These are phyloP conservation scores for Callaeas wilsoni DNA, from an alignment of 2,113 vertebrate species.

Conservation along the genomic window DNA sequence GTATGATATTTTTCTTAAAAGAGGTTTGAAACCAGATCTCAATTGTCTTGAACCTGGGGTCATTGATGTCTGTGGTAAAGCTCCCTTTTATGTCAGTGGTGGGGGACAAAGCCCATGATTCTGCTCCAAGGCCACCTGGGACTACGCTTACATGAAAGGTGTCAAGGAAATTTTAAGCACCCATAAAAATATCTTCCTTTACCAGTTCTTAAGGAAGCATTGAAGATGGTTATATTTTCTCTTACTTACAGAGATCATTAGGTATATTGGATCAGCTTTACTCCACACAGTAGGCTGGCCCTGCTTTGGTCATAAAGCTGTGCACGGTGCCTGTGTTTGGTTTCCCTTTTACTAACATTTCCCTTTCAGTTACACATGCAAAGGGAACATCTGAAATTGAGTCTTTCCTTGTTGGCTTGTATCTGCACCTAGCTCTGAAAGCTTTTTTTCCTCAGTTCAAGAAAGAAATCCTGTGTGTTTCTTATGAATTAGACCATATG, in stretches of 20 bases:
- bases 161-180: background rate
- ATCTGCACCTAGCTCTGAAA: background rate
- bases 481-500: background rate
- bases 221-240: background rate
- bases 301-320: background rate
- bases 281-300: background rate
- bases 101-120: background rate
- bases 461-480: background rate
- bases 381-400: background rate
- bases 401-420: background rate
- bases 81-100: background rate
- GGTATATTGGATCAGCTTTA: constrained; percentile 9
- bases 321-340: background rate
- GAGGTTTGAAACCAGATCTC: background rate
- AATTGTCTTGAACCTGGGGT: background rate
- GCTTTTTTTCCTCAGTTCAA: background rate
- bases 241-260: background rate
- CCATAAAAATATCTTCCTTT: background rate
- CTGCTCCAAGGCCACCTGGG: background rate
- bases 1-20: background rate
- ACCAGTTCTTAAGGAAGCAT: background rate
- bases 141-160: background rate
- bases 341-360: constrained; percentile 19
- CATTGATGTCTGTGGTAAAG: background rate
- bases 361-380: background rate